Base-by-base conservation (phyloP, 2,113 vertebrate genomes). In the Polypterus bichir region DNA sequence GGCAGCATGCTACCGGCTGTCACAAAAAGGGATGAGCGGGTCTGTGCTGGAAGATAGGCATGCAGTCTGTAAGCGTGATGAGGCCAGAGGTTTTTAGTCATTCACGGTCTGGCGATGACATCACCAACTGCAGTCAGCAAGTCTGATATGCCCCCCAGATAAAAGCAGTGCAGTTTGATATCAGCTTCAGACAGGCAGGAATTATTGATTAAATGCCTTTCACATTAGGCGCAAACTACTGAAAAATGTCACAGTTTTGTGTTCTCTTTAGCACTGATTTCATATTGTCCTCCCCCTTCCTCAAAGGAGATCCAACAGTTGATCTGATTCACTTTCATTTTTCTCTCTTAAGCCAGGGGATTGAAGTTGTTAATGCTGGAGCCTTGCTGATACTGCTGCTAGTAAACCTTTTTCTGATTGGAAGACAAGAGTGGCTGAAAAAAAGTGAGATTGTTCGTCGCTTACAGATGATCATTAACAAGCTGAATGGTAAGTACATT, bases 361-460 rank as follows among this genome's bases (percentile, higher is more conserved):
- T 90, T 44, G 95, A 92, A 81, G 76, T 97, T 74, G 82, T 94
- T 63, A 97, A 91, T 2, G 91, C 93, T 3, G 73, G 77, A 0
- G 89, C 91, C 0, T 87, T 99, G 10, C 83, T 94, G 53, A 78
- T 97, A 57, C 76, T 99, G 66, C 82, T 99, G 54, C 62, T 96
- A 44, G 75, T 97, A 59, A 92, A 93, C 78, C 86, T 99, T 62
- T 62, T 93, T 74, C 85, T 97, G 71, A 89, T 91, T 0, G 81
- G 89, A 48, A 86, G 92, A 57, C 92, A 97, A 68, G 91, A 92
- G 64, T 82, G 77, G 67, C 85, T 97, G 68, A 97, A 91, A 79
- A 81, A 73, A 45, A 84, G 64, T 9, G 96, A 99, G 78, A 92
- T 97, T 74, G 85, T 93, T 47, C 77, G 83, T 7, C 87, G 93